phyloP scores from a whole-genome alignment of 2,797 vertebrate genomes.

The Astyanax mexicanus region DNA sequence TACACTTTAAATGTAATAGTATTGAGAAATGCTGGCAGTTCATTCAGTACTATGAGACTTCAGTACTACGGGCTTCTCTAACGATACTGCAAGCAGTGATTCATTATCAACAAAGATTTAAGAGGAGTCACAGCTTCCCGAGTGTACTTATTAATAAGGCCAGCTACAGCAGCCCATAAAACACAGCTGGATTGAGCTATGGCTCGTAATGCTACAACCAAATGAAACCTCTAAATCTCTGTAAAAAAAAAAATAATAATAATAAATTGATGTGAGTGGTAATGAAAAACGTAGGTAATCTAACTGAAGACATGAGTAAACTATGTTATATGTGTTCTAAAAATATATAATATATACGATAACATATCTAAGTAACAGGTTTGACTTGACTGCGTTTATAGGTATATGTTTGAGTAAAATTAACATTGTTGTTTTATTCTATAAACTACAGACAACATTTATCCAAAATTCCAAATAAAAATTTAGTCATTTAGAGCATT shows the following conservation, averaged over 20 bases:
- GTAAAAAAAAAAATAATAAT: background rate
- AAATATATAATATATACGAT: background rate
- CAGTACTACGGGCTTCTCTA: conserved; percentile 19
- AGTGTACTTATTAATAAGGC: conserved; percentile 17
- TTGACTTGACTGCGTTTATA: no score
- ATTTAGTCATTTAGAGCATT: no score
- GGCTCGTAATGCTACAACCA: conserved; percentile 2
- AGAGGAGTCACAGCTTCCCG: conserved; percentile 14
- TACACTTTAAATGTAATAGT: conserved; percentile 59
- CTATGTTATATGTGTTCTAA: background rate
- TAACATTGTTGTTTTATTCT: no score
- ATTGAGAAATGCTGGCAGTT: conserved; percentile 52
- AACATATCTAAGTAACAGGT: background rate
- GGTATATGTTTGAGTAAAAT: no score
- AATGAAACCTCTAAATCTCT: conserved; percentile 27
- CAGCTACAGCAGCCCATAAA: conserved; percentile 14
- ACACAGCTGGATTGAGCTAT: conserved; percentile 9
- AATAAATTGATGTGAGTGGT: background rate
- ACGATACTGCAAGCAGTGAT: conserved; percentile 6
- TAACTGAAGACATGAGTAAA: background rate
- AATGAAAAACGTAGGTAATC: conserved; percentile 12
- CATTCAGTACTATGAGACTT: conserved; percentile 25
- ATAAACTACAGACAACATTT: no score
- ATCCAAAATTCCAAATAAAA: no score
- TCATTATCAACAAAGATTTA: conserved; percentile 5